Base-by-base conservation (phyloP, 2,113 vertebrate species). In the Pitta sordida region DNA sequence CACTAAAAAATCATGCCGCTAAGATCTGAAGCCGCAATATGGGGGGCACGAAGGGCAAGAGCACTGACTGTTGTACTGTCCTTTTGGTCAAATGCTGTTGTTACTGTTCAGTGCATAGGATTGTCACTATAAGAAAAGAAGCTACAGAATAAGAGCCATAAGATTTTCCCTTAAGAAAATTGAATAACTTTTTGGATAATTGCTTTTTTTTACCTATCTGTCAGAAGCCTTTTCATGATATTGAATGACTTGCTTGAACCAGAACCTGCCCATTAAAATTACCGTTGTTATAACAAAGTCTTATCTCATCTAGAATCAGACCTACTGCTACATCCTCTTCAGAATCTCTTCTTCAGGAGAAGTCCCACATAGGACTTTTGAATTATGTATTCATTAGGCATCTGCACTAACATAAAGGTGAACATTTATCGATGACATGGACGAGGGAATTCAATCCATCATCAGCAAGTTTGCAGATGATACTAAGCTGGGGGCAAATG, bases 241-340 rank as follows among this genome's bases (percentile, higher is more conserved):
- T 56, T 82, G 84, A 92, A 75, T 91, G 89, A 88, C 60, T 91
- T n/a, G 51, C 64, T 93, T 93, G 86, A 94, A 93, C 59, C 56
- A 91, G 73, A 89, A 68, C n/a, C 36, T 93, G 36, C 49, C 78
- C 52, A 75, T 92, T 94, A 91, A 75, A 64, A 32, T 71, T 84
- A 81, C 56, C 55, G 79, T 76, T 94, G 77, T 84, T 94, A 91
- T 48, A 95, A 75, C 39, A 82, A 79, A 79, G 43, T 82, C 81
- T 91, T 95, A 85, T 87, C 87, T 92, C 74, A 43, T 78, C 58
- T 94, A 84, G 93, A 95, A 87, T 94, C 94, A 92, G 74, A 91
- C 84, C 84, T 89, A 74, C 74, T 94, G 53, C 69, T 91, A 55
- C 44, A 48, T 91, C 83, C 52, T 88, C 64, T 68, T 46, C 44